Conservation (phyloP, 1,140 invertebrate genomes). For the Scaptomyza pallida region DNA sequence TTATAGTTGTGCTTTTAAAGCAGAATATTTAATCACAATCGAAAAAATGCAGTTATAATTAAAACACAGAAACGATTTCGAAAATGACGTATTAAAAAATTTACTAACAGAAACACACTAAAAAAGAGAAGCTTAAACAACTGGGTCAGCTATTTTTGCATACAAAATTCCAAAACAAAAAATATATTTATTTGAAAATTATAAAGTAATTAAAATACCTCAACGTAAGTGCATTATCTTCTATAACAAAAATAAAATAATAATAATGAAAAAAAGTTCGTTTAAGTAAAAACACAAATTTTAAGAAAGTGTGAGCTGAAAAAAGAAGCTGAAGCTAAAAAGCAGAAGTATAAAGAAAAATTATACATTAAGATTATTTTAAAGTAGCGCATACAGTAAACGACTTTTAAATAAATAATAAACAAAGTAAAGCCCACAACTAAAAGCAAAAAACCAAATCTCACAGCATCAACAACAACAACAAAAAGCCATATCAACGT, state of each 20-base stretch:
- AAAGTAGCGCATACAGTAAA: constrained; percentile 27
- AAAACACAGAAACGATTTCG: constrained; percentile 22
- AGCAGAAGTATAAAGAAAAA: constrained; percentile 17
- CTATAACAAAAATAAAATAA: constrained; percentile 52
- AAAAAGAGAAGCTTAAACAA: constrained; percentile 22
- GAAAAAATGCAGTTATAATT: constrained; percentile 49
- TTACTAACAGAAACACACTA: constrained; percentile 12
- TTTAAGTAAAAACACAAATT: constrained; percentile 27
- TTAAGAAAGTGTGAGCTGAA: constrained; percentile 39
- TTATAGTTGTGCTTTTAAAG: constrained; percentile 53
- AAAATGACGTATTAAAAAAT: constrained; percentile 37
- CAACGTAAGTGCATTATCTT: constrained; percentile 83
- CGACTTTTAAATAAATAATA: background rate
- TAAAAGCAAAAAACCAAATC: constrained; percentile 2
- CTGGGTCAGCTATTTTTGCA: constrained; percentile 34
- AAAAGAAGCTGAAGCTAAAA: constrained; percentile 23
- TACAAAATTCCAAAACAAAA: constrained; percentile 40
- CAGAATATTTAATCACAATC: constrained; percentile 20
- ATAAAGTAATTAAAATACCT: constrained; percentile 83
- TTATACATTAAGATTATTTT: constrained; percentile 39
- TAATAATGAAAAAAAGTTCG: too few relatives aligned
- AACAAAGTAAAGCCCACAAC: constrained; percentile 5
- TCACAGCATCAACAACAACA: constrained; percentile 3
- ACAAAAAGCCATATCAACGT: constrained; percentile 32
- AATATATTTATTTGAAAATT: constrained; percentile 65